Evolutionary conservation across 2,888 invertebrate species (phyloP), one percentile per base, ranked within the genome.

Genomic region (Macrophya alboannulata): DNA sequence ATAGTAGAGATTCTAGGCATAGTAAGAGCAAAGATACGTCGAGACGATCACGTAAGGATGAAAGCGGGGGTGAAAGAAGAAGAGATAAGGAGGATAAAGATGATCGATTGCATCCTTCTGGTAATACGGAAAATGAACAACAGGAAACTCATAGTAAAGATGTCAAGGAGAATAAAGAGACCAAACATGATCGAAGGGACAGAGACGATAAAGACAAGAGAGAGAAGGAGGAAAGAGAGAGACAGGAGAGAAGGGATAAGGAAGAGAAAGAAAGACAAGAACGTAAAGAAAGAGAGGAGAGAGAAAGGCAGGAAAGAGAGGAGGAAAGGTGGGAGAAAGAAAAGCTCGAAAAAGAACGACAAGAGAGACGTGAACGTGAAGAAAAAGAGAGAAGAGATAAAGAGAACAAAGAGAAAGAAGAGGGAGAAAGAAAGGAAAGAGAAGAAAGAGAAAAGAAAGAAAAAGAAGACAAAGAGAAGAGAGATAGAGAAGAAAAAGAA

Each of bases 1-100:
- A 90, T 86, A 93, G 92, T 87, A 93, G 91, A 87, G 92, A 93
- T 17, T 89, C 90, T 8, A 93, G 93, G 87, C 91, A 90, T 86
- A 93, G 92, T 87, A 93, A 91, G 87, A 90, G 91, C 87, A 94
- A 92, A 90, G 92, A 82, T 89, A 88, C 90, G 87, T 88, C 74
- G 84, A 89, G 90, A 85, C 91, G 92, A 87, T 89, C 90, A 85
- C 90, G 92, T n/a, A 93, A 93, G 71, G 93, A 91, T 21, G 93
- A 92, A 37, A 85, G 83, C 45, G 90, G 88, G 6, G 77, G 85
- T 21, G 91, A 91, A 15, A 91, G 90, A 83, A 90, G 84, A 85
- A 90, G 92, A 1, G 90, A 91, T 84, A 91, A 93, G 1, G 90
- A 91, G 6, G 90, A 91, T 40, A 89, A 88, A 21, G 90, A 90